phyloP scores from a whole-genome alignment of 2,888 invertebrate genomes.

The Mimachlamys varia region DNA sequence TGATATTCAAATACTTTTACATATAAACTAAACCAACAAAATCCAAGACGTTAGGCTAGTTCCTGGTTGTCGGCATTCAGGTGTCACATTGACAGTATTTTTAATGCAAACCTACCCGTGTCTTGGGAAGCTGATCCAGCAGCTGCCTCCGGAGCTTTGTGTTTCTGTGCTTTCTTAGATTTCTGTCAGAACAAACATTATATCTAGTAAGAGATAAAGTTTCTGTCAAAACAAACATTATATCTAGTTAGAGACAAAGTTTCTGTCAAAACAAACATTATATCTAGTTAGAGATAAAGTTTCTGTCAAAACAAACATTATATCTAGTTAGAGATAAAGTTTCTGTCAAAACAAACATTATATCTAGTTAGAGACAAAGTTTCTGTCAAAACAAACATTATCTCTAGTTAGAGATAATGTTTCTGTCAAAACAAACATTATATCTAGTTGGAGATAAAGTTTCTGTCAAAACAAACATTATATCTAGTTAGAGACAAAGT shows the following conservation, averaged over 20 bases:
- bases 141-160: slow-evolving; percentile 69
- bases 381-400: slow-evolving; percentile 81
- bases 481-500: slow-evolving; percentile 43
- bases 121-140: slow-evolving; percentile 19
- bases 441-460: slow-evolving; percentile 42
- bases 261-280: slow-evolving; percentile 81
- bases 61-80: no score
- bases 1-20: no score
- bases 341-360: slow-evolving; percentile 81
- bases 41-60: no score
- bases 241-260: slow-evolving; percentile 43
- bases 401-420: slow-evolving; percentile 42
- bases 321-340: slow-evolving; percentile 43
- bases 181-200: slow-evolving; percentile 81
- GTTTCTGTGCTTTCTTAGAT: slow-evolving; percentile 85
- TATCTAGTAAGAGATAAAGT: not conserved
- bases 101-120: no score
- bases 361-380: slow-evolving; percentile 43
- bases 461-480: slow-evolving; percentile 81
- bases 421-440: slow-evolving; percentile 81
- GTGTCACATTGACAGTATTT: no score
- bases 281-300: slow-evolving; percentile 43
- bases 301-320: slow-evolving; percentile 81
- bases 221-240: slow-evolving; percentile 78
- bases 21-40: no score